These are phyloP conservation scores for Sebastes schlegelii DNA, from an alignment of 2,113 vertebrate genomes.

Conservation along the genomic window DNA sequence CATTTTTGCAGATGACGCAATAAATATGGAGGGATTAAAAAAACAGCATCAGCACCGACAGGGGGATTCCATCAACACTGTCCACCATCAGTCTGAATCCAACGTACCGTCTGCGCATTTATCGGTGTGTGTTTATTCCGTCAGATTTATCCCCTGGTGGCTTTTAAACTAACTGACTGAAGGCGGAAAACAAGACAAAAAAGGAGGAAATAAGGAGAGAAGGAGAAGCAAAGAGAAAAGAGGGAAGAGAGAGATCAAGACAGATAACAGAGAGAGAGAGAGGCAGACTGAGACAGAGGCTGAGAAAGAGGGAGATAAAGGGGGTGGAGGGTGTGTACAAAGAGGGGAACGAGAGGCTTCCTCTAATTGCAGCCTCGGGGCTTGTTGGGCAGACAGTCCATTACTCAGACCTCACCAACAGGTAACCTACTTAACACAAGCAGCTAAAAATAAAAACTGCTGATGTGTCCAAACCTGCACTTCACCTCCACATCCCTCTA, in stretches of 20 bases:
- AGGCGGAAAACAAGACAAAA: conserved; percentile 25
- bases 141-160: conserved; percentile 48
- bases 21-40: conserved; percentile 38
- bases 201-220: conserved; percentile 30
- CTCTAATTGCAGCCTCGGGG: conserved; percentile 75
- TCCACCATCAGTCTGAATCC: conserved; percentile 30
- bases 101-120: not conserved
- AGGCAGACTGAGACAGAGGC: conserved; percentile 35
- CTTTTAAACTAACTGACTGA: conserved; percentile 52
- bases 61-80: conserved; percentile 30
- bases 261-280: conserved; percentile 41
- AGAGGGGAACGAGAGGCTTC: conserved; percentile 56
- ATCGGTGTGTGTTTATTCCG: not conserved
- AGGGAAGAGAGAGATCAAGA: conserved; percentile 20
- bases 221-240: conserved; percentile 18
- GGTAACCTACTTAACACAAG: conserved; percentile 71
- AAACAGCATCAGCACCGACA: conserved; percentile 39
- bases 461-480: conserved; percentile 62
- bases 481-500: conserved; percentile 33
- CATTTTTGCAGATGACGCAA: conserved; percentile 18
- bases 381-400: conserved; percentile 68
- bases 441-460: conserved; percentile 71
- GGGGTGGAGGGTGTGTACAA: conserved; percentile 39
- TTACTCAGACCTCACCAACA: conserved; percentile 70
- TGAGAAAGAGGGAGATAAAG: conserved; percentile 19